A percentile compares a stretch with the other conserved stretches of the same genome.
Evolutionary conservation across 2,888 invertebrate species (phyloP).

Genomic region (Oegoconia quadripuncta): DNA sequence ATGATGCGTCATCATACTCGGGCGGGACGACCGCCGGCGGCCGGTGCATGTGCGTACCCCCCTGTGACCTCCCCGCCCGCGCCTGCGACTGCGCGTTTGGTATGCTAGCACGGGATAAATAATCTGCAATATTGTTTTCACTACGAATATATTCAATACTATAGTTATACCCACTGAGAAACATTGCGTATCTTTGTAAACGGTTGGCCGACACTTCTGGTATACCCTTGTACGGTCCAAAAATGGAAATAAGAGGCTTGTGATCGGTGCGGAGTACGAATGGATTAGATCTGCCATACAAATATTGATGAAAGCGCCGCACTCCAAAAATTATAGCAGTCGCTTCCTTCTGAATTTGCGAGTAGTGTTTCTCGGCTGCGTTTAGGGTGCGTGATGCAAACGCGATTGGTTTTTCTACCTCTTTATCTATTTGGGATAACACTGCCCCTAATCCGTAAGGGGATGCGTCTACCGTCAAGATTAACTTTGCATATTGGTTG

Average conservation of each 20-base stretch:
- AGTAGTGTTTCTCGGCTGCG: conserved; percentile 5
- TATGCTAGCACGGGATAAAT: conserved; percentile 5
- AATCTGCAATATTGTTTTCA: conserved; percentile 5
- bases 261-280: conserved; percentile 11
- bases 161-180: conserved; percentile 2
- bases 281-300: conserved; percentile 8
- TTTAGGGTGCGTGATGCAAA: conserved; percentile 11
- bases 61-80: neutral
- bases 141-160: conserved; percentile 11
- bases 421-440: conserved; percentile 17
- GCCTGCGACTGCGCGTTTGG: neutral
- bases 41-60: neutral
- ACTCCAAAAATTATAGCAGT: conserved; percentile 18
- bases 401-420: conserved; percentile 7
- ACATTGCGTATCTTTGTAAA: conserved; percentile 10
- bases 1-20: no score
- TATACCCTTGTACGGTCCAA: conserved; percentile 12
- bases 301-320: conserved; percentile 12
- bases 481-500: conserved; percentile 13
- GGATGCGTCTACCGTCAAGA: conserved; percentile 23
- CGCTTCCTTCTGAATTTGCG: conserved; percentile 14
- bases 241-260: conserved; percentile 6
- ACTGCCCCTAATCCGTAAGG: conserved; percentile 21
- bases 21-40: no score
- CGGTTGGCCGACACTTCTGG: conserved; percentile 20